These are phyloP conservation scores for Leguminivora glycinivorella DNA, from an alignment of 1,140 invertebrate species.

Conservation along the genomic window DNA sequence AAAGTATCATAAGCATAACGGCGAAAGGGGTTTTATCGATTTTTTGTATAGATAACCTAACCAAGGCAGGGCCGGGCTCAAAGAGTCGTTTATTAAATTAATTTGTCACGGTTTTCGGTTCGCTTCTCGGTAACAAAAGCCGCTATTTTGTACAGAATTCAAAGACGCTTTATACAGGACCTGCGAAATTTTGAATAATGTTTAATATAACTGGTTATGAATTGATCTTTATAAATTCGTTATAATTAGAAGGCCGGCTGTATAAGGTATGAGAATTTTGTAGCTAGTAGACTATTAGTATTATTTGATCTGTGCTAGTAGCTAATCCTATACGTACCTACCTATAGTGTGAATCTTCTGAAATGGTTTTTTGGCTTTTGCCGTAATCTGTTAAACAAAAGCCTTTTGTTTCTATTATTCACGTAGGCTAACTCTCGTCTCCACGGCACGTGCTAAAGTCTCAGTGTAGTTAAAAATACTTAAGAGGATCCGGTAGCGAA, in stretches of 20 bases:
- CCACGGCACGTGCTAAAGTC: too few relatives aligned
- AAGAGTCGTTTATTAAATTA: conserved; percentile 31
- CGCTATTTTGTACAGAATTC: conserved; percentile 27
- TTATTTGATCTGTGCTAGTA: too few relatives aligned
- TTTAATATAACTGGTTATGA: conserved; percentile 13
- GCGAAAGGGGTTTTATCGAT: not conserved
- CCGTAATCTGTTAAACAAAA: too few relatives aligned
- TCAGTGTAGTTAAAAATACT: too few relatives aligned
- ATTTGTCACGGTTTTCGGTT: conserved; percentile 29
- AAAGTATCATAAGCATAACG: conserved; percentile 7
- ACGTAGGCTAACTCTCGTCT: too few relatives aligned
- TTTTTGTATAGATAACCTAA: conserved; percentile 18
- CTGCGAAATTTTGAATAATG: conserved; percentile 15
- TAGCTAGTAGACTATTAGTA: too few relatives aligned
- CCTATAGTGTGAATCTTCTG: too few relatives aligned
- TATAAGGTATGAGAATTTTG: not conserved
- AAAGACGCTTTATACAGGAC: conserved; percentile 12
- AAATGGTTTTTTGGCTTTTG: too few relatives aligned
- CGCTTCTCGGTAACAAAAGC: conserved; percentile 23
- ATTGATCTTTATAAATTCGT: conserved; percentile 6
- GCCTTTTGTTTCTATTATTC: too few relatives aligned
- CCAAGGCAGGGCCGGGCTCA: conserved; percentile 12
- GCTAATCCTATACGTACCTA: too few relatives aligned
- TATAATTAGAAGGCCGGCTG: not conserved
- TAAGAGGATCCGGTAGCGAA: too few relatives aligned